Evolutionary conservation across 23 tunicate species (phyloP).

Genomic region (Halocynthia aurantium): DNA sequence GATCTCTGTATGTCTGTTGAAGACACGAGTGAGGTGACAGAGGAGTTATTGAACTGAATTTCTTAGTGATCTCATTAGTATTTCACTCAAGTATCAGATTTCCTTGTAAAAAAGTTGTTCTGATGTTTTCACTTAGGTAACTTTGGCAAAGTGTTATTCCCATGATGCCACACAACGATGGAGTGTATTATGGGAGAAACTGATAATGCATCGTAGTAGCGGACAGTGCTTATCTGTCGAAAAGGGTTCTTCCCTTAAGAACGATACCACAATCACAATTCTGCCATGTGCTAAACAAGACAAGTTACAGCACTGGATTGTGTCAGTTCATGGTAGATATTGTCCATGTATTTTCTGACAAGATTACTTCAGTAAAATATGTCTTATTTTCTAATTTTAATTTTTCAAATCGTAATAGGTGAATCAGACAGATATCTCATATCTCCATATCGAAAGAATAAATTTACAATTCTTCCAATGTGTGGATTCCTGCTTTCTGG

Average conservation of each 20-base stretch:
- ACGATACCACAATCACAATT: not conserved
- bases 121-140: not conserved
- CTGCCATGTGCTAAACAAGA: not conserved
- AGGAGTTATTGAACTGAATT: not conserved
- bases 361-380: not conserved
- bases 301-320: not conserved
- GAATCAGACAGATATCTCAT: not conserved
- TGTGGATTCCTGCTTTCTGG: slow-evolving; percentile 4
- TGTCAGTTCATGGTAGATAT: not conserved
- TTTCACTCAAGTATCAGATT: not conserved
- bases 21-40: slow-evolving; percentile 4
- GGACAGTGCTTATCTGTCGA: not conserved
- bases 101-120: not conserved
- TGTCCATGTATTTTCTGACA: not conserved
- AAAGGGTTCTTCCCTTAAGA: not conserved
- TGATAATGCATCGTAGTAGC: not conserved
- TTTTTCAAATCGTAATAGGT: slow-evolving; percentile 4
- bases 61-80: not conserved
- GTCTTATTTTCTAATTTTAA: not conserved
- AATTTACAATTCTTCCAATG: not conserved
- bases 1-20: not conserved
- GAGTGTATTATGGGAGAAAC: slow-evolving; percentile 3
- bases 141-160: not conserved
- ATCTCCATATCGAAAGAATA: not conserved
- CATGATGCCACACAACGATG: not conserved